These are phyloP conservation scores for Mus caroli DNA, from an alignment of 2,797 vertebrate genomes.

Conservation along the genomic window DNA sequence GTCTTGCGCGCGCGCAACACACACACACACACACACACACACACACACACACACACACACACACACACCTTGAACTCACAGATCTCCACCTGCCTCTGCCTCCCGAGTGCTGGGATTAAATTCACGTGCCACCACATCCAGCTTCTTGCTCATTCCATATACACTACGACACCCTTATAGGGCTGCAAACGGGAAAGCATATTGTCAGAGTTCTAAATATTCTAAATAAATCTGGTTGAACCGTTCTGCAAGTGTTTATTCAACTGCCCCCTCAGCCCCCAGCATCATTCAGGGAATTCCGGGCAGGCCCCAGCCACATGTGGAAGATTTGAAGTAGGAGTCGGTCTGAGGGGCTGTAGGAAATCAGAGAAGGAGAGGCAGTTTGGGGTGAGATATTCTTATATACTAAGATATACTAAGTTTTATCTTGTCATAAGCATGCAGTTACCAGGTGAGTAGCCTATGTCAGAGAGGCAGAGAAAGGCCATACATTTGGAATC, in stretches of 20 bases:
- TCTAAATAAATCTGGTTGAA: slow-evolving; percentile 1
- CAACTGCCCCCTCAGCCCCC: background rate
- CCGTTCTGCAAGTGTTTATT: background rate
- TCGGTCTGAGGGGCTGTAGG: background rate
- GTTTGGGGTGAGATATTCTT: background rate
- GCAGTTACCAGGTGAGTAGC: background rate
- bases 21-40: background rate
- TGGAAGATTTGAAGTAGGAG: background rate
- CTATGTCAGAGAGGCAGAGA: background rate
- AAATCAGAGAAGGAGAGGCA: background rate
- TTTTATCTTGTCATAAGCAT: background rate
- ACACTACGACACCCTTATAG: background rate
- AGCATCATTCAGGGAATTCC: background rate
- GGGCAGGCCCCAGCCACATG: background rate
- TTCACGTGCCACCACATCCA: background rate
- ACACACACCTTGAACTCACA: background rate
- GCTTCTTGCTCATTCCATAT: background rate
- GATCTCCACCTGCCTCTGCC: background rate
- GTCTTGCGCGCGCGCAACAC: too few species aligned
- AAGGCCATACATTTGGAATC: background rate
- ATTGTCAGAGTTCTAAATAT: background rate
- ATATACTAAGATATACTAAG: too few species aligned
- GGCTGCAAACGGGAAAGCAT: background rate
- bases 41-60: background rate
- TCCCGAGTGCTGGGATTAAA: background rate